Evolutionary conservation across 1,140 invertebrate genomes (phyloP), one percentile per base, ranked within the genome.

Genomic region (Lineus longissimus): DNA sequence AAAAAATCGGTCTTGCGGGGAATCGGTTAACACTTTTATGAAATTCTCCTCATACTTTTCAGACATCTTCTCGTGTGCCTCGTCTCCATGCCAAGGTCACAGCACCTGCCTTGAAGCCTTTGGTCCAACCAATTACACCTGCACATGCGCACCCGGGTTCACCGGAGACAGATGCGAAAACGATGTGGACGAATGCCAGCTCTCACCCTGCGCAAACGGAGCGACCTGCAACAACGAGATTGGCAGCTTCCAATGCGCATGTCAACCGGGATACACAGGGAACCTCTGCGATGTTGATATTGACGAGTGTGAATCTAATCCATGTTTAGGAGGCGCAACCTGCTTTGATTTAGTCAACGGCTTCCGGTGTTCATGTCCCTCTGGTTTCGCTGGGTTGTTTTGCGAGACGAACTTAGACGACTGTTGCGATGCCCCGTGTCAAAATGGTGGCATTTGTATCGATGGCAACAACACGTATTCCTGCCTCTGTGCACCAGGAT

Each of bases 311-410:
- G 82, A 81, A 6, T 90, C 90, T 0, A 81, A 84, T 64, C 92
- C 94, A 0, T 95, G 93, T 74, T 86, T 88, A 72, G 92, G 95
- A 80, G 88, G 88, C 19, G 93, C 90, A 0, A 87, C 84, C 2
- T 97, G 94, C 70, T 81, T 82, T 0, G 92, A 94, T 77, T 93
- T 94, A 0, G 91, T 96, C 0, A 94, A 93, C 13, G 94, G 94
- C 0, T 97, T 96, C 76, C 89, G 90, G 11, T 97, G 95, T 77
- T 85, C 89, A 63, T 96, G 94, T 73, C 83, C 85, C 33, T 59
- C 56, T 22, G 81, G 80, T 36, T 84, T 84, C 64, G 77, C 79
- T 40, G 82, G 83, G 79, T 54, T 90, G 72, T 89, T 92, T 63
- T 96, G 94, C 70, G 85, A 65, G 1, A 2, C 29, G 22, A 57